Percentiles rank a stretch among this genome's conserved stretches.
Evolutionary conservation across 2,113 vertebrate genomes (phyloP).

Genomic region (Malurus melanocephalus): DNA sequence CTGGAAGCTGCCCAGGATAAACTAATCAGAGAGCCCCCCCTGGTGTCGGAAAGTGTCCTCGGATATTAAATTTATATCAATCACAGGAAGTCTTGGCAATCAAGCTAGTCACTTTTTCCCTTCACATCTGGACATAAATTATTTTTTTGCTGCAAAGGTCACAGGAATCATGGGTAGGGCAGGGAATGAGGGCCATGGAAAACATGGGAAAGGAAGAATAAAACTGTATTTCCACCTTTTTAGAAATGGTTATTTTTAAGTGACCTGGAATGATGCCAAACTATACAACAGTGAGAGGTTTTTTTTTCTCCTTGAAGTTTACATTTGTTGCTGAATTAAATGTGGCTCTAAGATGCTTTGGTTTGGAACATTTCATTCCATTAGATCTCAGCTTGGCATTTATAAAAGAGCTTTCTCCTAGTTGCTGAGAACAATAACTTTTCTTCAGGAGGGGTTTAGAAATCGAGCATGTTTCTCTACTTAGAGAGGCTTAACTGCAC

Average conservation of each 20-base stretch:
- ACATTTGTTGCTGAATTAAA: slow-evolving; percentile 67
- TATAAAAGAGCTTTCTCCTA: slow-evolving; percentile 35
- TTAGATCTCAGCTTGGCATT: slow-evolving; percentile 34
- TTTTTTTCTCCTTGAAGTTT: slow-evolving; percentile 50
- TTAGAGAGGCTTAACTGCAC: neutral
- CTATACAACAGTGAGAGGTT: neutral
- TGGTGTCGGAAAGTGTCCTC: slow-evolving; percentile 64
- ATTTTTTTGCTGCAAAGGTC: slow-evolving; percentile 55
- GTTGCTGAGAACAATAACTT: slow-evolving; percentile 53
- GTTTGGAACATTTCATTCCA: slow-evolving; percentile 42
- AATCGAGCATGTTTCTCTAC: neutral
- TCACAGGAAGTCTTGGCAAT: slow-evolving; percentile 72
- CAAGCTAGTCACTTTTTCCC: slow-evolving; percentile 64
- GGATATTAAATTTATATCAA: slow-evolving; percentile 67
- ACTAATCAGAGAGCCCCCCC: slow-evolving; percentile 66
- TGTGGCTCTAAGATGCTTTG: slow-evolving; percentile 55
- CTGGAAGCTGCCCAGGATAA: slow-evolving; percentile 62
- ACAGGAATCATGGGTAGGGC: slow-evolving; percentile 71
- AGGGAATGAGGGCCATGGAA: slow-evolving; percentile 67
- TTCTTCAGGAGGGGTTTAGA: slow-evolving; percentile 35
- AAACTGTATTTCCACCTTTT: slow-evolving; percentile 75
- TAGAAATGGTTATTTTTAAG: slow-evolving; percentile 77
- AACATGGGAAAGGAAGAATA: slow-evolving; percentile 77
- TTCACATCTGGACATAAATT: slow-evolving; percentile 73
- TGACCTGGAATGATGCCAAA: slow-evolving; percentile 65